A percentile compares a stretch with the other conserved stretches of the same genome.
These are phyloP conservation scores for Drosophila kanekoi DNA, from an alignment of 2,888 invertebrate genomes.

Conservation along the genomic window DNA sequence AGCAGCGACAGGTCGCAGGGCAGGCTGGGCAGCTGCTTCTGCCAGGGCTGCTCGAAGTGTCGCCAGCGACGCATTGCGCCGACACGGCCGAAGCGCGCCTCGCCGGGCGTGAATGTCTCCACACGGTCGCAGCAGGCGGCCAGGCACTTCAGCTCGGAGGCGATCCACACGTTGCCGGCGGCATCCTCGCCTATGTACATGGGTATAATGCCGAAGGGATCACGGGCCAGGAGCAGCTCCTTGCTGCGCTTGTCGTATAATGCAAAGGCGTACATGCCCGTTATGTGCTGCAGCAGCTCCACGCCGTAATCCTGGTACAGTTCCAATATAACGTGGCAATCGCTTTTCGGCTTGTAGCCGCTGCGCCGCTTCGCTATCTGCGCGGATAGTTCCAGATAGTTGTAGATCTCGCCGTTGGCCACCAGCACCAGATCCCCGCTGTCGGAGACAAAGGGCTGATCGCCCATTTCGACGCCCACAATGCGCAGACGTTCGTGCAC, in stretches of 20 bases:
- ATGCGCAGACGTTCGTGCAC: conserved; percentile 83
- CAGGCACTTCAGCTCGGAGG: conserved; percentile 85
- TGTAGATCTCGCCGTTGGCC: conserved; percentile 85
- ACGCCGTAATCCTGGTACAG: conserved; percentile 82
- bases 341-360: conserved; percentile 82
- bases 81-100: conserved; percentile 75
- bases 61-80: conserved; percentile 69
- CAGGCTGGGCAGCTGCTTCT: conserved; percentile 66
- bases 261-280: conserved; percentile 84
- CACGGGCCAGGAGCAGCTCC: conserved; percentile 82
- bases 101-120: conserved; percentile 83
- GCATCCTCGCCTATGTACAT: conserved; percentile 83
- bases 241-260: conserved; percentile 81
- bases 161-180: conserved; percentile 83
- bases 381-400: conserved; percentile 82
- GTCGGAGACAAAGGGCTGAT: conserved; percentile 82
- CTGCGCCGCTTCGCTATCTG: conserved; percentile 80
- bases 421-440: conserved; percentile 80
- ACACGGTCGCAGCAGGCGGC: conserved; percentile 78
- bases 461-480: conserved; percentile 82
- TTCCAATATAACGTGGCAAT: conserved; percentile 84
- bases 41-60: conserved; percentile 81
- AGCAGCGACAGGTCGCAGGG: conserved; percentile 75
- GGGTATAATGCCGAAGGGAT: conserved; percentile 85
- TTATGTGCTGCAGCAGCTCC: conserved; percentile 79